Base-by-base conservation (phyloP, 2,797 vertebrate genomes). In the Buceros bicornis region DNA sequence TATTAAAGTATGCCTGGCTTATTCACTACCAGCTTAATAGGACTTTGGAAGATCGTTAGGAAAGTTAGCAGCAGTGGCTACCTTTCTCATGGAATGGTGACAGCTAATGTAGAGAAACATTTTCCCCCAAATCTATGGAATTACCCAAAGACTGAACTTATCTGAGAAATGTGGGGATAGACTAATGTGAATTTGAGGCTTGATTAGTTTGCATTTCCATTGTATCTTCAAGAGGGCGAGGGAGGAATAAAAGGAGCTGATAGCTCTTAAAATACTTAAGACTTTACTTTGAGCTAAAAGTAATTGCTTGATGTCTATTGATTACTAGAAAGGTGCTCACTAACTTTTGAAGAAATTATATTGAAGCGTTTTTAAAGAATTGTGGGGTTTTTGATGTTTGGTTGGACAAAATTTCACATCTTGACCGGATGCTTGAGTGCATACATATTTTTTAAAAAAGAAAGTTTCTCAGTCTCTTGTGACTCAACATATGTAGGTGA, bases 101-200 rank as follows among this genome's bases (percentile, higher is more conserved):
- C 18, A 67, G 37, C 56, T 72, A 35, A 58, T 14, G 18, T 33
- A 73, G 62, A 69, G 45, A 78, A 76, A 64, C 11, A 1, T 16
- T 22, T 26, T 35, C 31, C 9, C 10, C 21, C 35, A 43, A 66
- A 76, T 69, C 14, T 40, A 2, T 82, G 43, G 33, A 79, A 31
- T 78, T 89, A 26, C 11, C 24, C 16, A 17, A 54, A 61, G 14
- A 56, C 12, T 0, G 0, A 35, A 60, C 0, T 50, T 86, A 14
- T 0, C 25, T 62, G 51, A 82, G 25, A 37, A 76, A 58, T 48
- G 13, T 31, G n/a, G 14, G 43, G 10, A 35, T 61, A 43, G 56
- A 47, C 15, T 79, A 28, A 29, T 71, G 20, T 33, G 58, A 62
- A 62, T 87, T 65, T 65, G 45, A 54, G n/a, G 10, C 22, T 84